Base-by-base conservation (phyloP, 2,797 vertebrate species). In the Dromococcyx pavoninus region DNA sequence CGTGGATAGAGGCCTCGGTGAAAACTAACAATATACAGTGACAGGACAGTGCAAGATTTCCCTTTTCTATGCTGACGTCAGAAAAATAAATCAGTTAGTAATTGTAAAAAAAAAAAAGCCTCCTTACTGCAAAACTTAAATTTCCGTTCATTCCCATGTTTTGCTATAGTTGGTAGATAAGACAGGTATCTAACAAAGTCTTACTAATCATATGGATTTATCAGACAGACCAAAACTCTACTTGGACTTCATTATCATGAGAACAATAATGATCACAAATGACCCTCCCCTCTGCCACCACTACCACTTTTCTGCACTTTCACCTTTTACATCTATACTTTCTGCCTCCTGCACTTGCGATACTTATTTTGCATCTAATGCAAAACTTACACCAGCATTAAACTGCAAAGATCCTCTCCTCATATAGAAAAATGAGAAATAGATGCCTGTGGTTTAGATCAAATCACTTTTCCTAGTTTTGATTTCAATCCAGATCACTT, bases 1-100 rank as follows among this genome's bases (percentile, higher is more conserved):
- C 13, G 39, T 0, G 22, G 43, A 43, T 23, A 70, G 21, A 57
- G 10, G n/a, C 17, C 19, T 44, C 0, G 0, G 43, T 17, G 30
- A 82, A 82, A 87, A 46, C 28, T 44, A 33, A 74, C 51, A 19
- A 44, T 44, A 64, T 5, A 19, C 5, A 53, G 30, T 46, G 44
- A 65, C 6, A 16, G 7, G 13, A 41, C 30, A 74, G 15, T 48
- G 27, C 28, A 22, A 71, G 13, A 9, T 32, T 75, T 86, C 28
- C 16, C 65, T 51, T 91, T 58, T 60, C 22, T 39, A 19, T 22
- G 13, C 15, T 7, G 10, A 12, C 6, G 8, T 27, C 80, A 21
- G 16, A 65, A 65, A 86, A 86, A 58, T n/a, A 61, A 46, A 41
- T n/a, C 13, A 46, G 21, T 33, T 56, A 37, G 17, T 53, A 76